Conservation (phyloP, 2,888 invertebrate genomes). For the Autographa gamma region DNA sequence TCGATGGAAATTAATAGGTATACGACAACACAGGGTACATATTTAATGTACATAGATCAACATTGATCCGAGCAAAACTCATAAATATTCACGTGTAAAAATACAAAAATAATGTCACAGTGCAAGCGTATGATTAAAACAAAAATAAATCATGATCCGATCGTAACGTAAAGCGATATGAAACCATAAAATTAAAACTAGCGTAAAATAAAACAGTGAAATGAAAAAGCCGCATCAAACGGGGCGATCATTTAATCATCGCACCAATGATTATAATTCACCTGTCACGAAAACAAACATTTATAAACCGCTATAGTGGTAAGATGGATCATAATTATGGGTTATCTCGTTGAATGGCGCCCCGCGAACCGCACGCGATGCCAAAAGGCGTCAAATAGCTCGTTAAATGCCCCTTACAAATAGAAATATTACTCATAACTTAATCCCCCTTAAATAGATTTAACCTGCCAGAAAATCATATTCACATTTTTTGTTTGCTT, state of each 20-base stretch:
- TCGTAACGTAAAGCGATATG: constrained; percentile 29
- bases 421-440: constrained; percentile 87
- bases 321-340: constrained; percentile 77
- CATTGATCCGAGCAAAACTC: constrained; percentile 37
- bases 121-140: constrained; percentile 33
- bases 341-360: constrained; percentile 69
- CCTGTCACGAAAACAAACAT: constrained; percentile 83
- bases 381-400: constrained; percentile 85
- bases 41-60: constrained; percentile 67
- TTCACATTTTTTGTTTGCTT: constrained; percentile 78
- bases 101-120: constrained; percentile 49
- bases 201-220: constrained; percentile 61
- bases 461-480: constrained; percentile 89
- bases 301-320: constrained; percentile 68
- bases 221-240: constrained; percentile 64
- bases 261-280: constrained; percentile 71
- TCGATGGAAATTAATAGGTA: constrained; percentile 84
- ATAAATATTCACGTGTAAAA: constrained; percentile 68
- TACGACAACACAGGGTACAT: constrained; percentile 71
- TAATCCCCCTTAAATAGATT: constrained; percentile 88
- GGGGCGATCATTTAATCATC: constrained; percentile 68
- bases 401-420: constrained; percentile 85
- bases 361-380: constrained; percentile 79
- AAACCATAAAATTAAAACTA: constrained; percentile 55
- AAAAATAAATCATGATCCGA: constrained; percentile 40